phyloP scores from a whole-genome alignment of 2,113 vertebrate species.

The Toxotes jaculatrix region DNA sequence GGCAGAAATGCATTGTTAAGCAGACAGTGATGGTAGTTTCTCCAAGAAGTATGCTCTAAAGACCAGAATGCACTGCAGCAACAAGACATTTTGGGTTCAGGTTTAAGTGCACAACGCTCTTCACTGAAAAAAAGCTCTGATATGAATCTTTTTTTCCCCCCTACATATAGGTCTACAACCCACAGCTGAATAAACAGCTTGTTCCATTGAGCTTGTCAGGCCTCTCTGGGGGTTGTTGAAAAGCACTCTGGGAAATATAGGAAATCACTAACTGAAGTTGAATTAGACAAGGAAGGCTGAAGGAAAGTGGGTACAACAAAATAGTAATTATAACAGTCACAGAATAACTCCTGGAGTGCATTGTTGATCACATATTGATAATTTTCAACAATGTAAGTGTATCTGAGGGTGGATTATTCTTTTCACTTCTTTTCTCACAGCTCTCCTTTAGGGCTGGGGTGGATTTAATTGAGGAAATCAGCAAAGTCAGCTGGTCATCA shows the following conservation, averaged over 20 bases:
- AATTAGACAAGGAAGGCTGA: constrained; percentile 52
- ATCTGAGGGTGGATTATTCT: constrained; percentile 17
- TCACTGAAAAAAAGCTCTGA: neutral
- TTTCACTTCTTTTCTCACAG: constrained; percentile 22
- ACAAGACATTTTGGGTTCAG: constrained; percentile 1
- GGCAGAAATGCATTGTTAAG: constrained; percentile 7
- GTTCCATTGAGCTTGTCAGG: constrained; percentile 44
- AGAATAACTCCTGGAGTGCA: constrained; percentile 47
- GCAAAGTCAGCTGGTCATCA: neutral
- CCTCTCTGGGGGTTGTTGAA: constrained; percentile 49
- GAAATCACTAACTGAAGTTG: constrained; percentile 68
- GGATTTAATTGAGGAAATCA: constrained; percentile 43
- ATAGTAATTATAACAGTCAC: constrained; percentile 55
- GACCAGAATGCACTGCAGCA: constrained; percentile 15
- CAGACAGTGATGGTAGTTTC: neutral
- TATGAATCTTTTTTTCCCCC: constrained; percentile 1
- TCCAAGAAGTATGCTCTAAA: neutral
- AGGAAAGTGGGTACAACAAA: constrained; percentile 56
- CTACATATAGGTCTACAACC: constrained; percentile 25
- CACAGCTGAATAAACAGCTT: constrained; percentile 34
- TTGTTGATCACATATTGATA: constrained; percentile 63
- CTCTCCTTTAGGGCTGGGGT: constrained; percentile 8
- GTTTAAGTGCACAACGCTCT: neutral
- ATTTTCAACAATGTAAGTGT: constrained; percentile 14
- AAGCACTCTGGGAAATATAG: constrained; percentile 70